phyloP scores from a whole-genome alignment of 53 echinoderm and acorn worm species.

The Mesocentrotus franciscanus region DNA sequence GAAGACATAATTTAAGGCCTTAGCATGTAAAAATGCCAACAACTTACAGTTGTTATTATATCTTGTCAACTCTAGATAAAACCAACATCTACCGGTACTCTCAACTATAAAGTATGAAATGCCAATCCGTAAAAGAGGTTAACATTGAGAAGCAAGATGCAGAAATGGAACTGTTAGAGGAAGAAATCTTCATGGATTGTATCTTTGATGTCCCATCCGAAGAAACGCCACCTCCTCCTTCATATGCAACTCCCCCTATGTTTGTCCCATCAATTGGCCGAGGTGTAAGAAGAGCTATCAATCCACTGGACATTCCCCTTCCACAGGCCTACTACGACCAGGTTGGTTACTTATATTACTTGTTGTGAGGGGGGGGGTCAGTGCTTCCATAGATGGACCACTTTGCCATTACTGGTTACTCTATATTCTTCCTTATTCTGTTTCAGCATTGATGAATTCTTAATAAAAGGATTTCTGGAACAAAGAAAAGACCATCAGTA shows the following conservation, averaged over 20 bases:
- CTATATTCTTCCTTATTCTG: no score
- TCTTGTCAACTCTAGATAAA: not conserved
- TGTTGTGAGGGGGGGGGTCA: not conserved
- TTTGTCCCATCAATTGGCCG: conserved; percentile 28
- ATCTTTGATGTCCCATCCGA: not conserved
- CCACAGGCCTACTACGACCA: conserved; percentile 32
- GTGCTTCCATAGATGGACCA: no score
- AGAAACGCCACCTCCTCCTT: not conserved
- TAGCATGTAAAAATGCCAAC: no score
- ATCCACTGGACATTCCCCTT: conserved; percentile 46
- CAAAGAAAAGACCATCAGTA: no score
- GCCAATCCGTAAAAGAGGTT: not conserved
- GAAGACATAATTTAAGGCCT: no score
- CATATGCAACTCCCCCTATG: conserved; percentile 10
- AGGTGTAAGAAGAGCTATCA: not conserved
- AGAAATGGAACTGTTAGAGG: conserved; percentile 8
- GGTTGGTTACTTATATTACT: not conserved
- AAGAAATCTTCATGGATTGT: conserved; percentile 43
- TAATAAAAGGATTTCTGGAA: no score
- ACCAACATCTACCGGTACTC: not conserved
- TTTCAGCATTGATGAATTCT: no score
- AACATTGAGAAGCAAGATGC: not conserved
- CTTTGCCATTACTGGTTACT: no score
- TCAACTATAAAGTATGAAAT: not conserved
- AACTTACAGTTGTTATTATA: no score